Evolutionary conservation across 2,888 invertebrate species (phyloP).

Genomic region (Metallyticus violacea): DNA sequence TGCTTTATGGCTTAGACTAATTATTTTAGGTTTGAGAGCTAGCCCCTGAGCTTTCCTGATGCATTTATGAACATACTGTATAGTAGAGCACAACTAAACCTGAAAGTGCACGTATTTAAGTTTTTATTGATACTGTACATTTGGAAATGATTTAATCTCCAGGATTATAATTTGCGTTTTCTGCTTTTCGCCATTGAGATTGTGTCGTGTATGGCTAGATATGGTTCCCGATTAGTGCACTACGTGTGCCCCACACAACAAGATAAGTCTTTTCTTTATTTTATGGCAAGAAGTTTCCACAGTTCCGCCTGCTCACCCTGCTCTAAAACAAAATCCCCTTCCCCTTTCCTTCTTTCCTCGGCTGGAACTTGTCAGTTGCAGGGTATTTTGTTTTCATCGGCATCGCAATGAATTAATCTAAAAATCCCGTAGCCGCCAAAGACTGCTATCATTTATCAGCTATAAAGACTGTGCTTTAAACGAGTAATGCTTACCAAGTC

Average conservation of each 20-base stretch:
- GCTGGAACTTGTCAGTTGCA: slow-evolving; percentile 18
- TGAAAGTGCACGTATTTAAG: too few species aligned
- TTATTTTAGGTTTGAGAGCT: too few species aligned
- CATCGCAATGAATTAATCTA: slow-evolving; percentile 23
- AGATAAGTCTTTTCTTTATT: not conserved
- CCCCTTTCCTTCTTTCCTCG: not conserved
- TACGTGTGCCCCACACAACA: too few species aligned
- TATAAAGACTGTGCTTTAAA: slow-evolving; percentile 23
- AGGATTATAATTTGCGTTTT: too few species aligned
- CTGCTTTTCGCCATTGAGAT: not conserved
- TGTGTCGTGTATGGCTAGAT: not conserved
- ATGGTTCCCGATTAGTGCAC: not conserved
- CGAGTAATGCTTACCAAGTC: slow-evolving; percentile 23
- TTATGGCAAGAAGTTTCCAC: not conserved
- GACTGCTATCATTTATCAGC: slow-evolving; percentile 28
- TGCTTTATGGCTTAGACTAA: too few species aligned
- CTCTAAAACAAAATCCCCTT: too few species aligned
- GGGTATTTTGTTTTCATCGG: slow-evolving; percentile 15
- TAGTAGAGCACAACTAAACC: too few species aligned
- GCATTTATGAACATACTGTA: too few species aligned
- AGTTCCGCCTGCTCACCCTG: not conserved
- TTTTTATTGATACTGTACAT: too few species aligned
- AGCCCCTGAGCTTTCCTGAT: too few species aligned
- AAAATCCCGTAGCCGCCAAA: slow-evolving; percentile 20
- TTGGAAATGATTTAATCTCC: too few species aligned